Evolutionary conservation across 2,797 vertebrate species (phyloP), one percentile per base, ranked within the genome.

Genomic region (Eupleurogrammus muticus): DNA sequence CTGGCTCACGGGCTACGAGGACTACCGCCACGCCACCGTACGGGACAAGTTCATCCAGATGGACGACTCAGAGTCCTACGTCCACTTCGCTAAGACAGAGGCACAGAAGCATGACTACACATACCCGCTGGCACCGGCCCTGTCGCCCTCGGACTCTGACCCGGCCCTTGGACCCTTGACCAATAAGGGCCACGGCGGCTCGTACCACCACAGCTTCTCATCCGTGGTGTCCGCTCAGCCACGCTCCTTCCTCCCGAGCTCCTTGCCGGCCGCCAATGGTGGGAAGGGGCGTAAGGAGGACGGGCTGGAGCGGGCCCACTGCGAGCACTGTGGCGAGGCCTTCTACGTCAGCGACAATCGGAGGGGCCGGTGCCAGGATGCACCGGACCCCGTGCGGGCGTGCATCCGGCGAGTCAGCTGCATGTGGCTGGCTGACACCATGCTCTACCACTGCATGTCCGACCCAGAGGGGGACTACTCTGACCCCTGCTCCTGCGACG

Each of bases 391-490:
- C 0, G 92, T 96, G 73, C 94, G 94, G 72, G 95, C 90, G 50
- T 99, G 97, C 89, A 96, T 99, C 88, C 95, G 93, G 80, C 92
- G 95, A 58, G 95, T 95, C 88, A 99, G 97, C 94, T 99, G 97
- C 90, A 97, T 99, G 97, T 98, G 97, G 96, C 96, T 98, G 1
- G 97, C 98, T 23, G 97, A 99, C 94, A 99, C 96, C 84, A 95
- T 99, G 95, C 96, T 99, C 57, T 99, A 99, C 89, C 98, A 99
- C 95, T 99, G 98, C 93, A 98, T 99, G 97, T 99, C 98, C 1
- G 98, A 99, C 91, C 96, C 97, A 0, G 97, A 99, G 93, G 98
- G 97, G 50, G 98, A 99, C 91, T 99, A 98, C 62, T 97, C 95
- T 1, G 97, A 99, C 93, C 96, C 97, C 60, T 99, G 97, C 92